Percentiles rank a stretch among this genome's conserved stretches.
Evolutionary conservation across 2,888 invertebrate species (phyloP).

Genomic region (Exocentrus adspersus): DNA sequence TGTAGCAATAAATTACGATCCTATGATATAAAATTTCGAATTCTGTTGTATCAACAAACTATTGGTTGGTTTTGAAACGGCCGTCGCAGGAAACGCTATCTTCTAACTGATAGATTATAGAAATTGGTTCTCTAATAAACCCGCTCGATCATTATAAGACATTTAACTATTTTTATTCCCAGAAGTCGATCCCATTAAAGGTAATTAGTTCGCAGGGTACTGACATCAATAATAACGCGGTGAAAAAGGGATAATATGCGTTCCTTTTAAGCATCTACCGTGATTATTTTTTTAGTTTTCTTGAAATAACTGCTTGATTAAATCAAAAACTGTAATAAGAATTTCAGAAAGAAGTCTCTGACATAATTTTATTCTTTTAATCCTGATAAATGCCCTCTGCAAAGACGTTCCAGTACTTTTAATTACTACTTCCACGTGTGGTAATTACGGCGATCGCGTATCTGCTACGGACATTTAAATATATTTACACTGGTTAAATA

Average conservation of each 20-base stretch:
- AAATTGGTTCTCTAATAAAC: constrained; percentile 14
- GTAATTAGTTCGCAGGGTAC: constrained; percentile 11
- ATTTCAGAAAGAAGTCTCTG: too few relatives aligned
- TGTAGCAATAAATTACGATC: too few relatives aligned
- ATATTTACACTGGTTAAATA: neutral
- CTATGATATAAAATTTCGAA: too few relatives aligned
- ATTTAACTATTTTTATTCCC: constrained; percentile 19
- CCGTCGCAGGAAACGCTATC: too few relatives aligned
- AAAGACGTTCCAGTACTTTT: neutral
- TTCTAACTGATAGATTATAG: too few relatives aligned
- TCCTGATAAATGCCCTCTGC: neutral
- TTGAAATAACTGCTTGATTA: too few relatives aligned
- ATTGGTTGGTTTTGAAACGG: too few relatives aligned
- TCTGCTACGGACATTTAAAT: neutral
- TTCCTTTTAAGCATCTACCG: too few relatives aligned
- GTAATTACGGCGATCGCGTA: neutral
- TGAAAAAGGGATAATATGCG: too few relatives aligned
- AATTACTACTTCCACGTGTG: neutral
- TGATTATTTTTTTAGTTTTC: too few relatives aligned
- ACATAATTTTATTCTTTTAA: neutral
- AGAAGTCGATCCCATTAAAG: constrained; percentile 7
- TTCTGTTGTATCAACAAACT: too few relatives aligned
- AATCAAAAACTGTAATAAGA: too few relatives aligned
- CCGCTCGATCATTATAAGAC: constrained; percentile 14
- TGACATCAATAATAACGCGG: neutral